These are phyloP conservation scores for Platichthys stellatus DNA, from an alignment of 2,113 vertebrate genomes.

Conservation along the genomic window DNA sequence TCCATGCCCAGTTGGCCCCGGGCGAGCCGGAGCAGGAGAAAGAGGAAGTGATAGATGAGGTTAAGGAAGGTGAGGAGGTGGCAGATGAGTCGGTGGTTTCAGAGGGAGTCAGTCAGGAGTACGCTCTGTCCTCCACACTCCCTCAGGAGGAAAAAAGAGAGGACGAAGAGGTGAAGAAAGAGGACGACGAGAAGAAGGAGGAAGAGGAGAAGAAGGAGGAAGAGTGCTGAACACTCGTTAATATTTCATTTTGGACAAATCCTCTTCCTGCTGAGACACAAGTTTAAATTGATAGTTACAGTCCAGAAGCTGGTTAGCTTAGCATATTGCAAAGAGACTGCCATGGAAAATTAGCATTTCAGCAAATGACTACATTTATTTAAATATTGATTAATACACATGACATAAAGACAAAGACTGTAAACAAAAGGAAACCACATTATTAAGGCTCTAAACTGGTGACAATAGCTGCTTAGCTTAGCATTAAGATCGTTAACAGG, in stretches of 20 bases:
- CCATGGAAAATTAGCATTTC: background rate
- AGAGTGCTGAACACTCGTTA: conserved; percentile 18
- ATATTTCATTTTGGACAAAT: background rate
- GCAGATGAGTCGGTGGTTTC: conserved; percentile 41
- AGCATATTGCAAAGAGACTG: too few species aligned
- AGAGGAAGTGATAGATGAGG: conserved; percentile 15
- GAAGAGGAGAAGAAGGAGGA: conserved; percentile 5
- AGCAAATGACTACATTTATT: background rate
- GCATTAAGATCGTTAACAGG: background rate
- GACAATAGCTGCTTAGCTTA: background rate
- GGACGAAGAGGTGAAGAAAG: background rate
- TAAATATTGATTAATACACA: background rate
- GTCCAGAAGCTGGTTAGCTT: too few species aligned
- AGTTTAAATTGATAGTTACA: background rate
- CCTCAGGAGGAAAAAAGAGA: conserved; percentile 63
- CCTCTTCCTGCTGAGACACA: background rate
- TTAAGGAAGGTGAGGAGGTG: conserved; percentile 36
- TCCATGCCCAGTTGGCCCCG: conserved; percentile 80
- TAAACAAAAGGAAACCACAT: background rate
- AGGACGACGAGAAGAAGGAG: conserved; percentile 13
- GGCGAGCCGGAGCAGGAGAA: conserved; percentile 68
- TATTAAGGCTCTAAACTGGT: background rate
- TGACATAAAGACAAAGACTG: background rate
- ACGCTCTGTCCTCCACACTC: conserved; percentile 77
- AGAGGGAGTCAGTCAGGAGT: conserved; percentile 76